Evolutionary conservation across 2,797 vertebrate species (phyloP).

Genomic region (Rousettus madagascariensis): DNA sequence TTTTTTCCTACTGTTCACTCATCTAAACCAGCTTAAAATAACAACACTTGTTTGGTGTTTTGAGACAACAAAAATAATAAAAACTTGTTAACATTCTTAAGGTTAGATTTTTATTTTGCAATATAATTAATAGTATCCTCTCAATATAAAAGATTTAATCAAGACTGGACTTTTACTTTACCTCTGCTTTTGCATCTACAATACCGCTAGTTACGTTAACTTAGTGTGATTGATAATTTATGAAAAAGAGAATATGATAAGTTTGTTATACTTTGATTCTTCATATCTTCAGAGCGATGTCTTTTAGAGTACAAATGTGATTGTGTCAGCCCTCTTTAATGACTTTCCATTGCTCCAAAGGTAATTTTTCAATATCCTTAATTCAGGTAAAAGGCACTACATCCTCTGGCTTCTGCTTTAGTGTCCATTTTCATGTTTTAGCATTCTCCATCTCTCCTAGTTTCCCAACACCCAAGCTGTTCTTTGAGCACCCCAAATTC

Average conservation of each 20-base stretch:
- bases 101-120: no score
- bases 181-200: not conserved
- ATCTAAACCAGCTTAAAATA: no score
- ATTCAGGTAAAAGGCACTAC: not conserved
- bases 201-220: not conserved
- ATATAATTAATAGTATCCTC: no score
- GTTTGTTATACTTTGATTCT: not conserved
- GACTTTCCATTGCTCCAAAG: not conserved
- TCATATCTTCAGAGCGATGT: not conserved
- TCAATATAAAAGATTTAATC: no score
- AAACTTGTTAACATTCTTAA: no score
- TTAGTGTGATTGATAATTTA: not conserved
- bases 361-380: not conserved
- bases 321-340: not conserved
- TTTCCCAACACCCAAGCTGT: not conserved
- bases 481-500: not conserved
- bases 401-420: not conserved
- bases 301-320: not conserved
- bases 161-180: not conserved
- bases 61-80: no score
- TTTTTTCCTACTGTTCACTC: no score
- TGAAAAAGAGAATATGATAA: not conserved
- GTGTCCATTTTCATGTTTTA: not conserved
- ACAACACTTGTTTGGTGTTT: no score
- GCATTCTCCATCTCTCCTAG: not conserved